Conservation (phyloP, 2,888 invertebrate genomes). For the Thelaira solivaga region DNA sequence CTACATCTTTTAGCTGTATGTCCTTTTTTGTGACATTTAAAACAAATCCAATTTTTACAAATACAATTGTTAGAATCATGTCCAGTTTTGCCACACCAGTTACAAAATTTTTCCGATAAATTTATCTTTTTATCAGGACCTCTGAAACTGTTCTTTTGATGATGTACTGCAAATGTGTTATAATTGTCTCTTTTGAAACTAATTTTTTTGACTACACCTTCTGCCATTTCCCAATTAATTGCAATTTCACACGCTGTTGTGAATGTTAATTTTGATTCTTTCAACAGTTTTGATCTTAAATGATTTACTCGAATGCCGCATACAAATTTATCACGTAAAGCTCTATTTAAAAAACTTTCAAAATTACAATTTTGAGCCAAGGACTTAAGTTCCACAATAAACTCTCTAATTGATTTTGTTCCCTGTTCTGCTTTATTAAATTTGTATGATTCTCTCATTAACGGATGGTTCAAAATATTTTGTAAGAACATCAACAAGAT, state of each 20-base stretch:
- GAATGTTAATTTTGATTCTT: slow-evolving; percentile 35
- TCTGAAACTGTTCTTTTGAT: neutral
- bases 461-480: slow-evolving; percentile 24
- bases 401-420: slow-evolving; percentile 18
- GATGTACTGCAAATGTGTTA: neutral
- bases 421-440: slow-evolving; percentile 36
- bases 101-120: neutral
- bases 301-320: neutral
- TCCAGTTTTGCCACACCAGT: neutral
- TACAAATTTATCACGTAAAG: neutral
- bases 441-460: slow-evolving; percentile 16
- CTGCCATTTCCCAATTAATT: slow-evolving; percentile 45
- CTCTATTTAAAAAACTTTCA: neutral
- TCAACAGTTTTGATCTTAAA: slow-evolving; percentile 28
- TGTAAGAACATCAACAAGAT: slow-evolving; percentile 25
- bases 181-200: neutral
- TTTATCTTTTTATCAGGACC: neutral
- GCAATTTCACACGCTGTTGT: slow-evolving; percentile 25
- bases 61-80: neutral
- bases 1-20: slow-evolving; percentile 3
- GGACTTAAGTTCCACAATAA: slow-evolving; percentile 19
- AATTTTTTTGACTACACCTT: slow-evolving; percentile 26
- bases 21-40: slow-evolving; percentile 30
- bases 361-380: slow-evolving; percentile 34
- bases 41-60: slow-evolving; percentile 30